A percentile compares a stretch with the other conserved stretches of the same genome.
Evolutionary conservation across 2,113 vertebrate species (phyloP).

Genomic region (Atlantisia rogersi): DNA sequence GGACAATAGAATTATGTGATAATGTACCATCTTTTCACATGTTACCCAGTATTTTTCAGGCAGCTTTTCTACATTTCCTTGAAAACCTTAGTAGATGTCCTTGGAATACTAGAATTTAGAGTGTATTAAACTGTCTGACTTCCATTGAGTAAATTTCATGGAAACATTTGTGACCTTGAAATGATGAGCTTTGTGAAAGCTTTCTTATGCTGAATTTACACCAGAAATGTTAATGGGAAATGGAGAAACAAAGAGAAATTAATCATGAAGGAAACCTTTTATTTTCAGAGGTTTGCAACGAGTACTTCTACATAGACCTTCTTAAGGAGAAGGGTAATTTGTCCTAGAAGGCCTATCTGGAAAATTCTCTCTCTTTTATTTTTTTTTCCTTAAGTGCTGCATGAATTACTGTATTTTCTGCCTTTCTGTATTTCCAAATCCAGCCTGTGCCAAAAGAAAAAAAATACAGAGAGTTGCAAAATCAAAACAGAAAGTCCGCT

Average conservation of each 20-base stretch:
- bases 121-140: neutral
- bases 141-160: slow-evolving; percentile 9
- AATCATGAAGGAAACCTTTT: neutral
- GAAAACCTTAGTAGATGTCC: neutral
- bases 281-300: neutral
- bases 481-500: neutral
- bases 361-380: neutral
- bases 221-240: neutral
- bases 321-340: neutral
- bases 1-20: neutral
- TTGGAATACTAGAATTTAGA: neutral
- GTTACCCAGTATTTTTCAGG: neutral
- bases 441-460: neutral
- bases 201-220: slow-evolving; percentile 4
- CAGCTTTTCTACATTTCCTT: neutral
- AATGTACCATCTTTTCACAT: neutral
- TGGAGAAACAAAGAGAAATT: slow-evolving; percentile 9
- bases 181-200: neutral
- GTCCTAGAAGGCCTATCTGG: neutral
- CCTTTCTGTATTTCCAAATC: neutral
- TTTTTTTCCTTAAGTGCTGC: neutral
- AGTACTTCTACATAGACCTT: neutral
- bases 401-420: neutral
- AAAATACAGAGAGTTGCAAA: neutral
- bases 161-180: neutral